A percentile compares a stretch with the other conserved stretches of the same genome.
Evolutionary conservation across 2,888 invertebrate species (phyloP).

Genomic region (Dusona sp.): DNA sequence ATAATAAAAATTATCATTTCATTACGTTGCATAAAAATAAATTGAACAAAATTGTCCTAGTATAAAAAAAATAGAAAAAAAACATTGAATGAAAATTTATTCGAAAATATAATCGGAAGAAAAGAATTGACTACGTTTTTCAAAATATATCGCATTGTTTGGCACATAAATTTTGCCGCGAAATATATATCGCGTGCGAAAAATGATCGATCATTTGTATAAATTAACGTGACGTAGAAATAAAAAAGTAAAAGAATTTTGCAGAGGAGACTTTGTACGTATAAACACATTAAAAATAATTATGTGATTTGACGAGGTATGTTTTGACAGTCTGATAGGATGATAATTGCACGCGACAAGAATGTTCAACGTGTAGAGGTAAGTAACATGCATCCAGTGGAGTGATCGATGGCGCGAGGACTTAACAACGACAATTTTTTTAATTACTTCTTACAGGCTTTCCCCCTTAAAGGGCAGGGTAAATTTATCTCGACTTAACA

Average conservation of each 20-base stretch:
- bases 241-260: not conserved
- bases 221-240: not conserved
- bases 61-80: not conserved
- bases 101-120: not conserved
- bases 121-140: not conserved
- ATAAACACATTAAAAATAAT: slow-evolving; percentile 20
- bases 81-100: not conserved
- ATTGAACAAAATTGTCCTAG: not conserved
- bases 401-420: slow-evolving; percentile 36
- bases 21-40: too few relatives aligned
- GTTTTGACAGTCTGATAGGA: slow-evolving; percentile 32
- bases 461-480: not conserved
- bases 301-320: not conserved
- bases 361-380: slow-evolving; percentile 20
- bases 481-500: not conserved
- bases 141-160: not conserved
- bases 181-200: not conserved
- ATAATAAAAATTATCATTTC: too few relatives aligned
- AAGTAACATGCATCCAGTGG: slow-evolving; percentile 20
- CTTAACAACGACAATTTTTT: slow-evolving; percentile 38
- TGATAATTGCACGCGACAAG: slow-evolving; percentile 54
- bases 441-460: slow-evolving; percentile 6
- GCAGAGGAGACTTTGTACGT: not conserved
- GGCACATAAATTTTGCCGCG: not conserved
- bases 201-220: not conserved